Conservation (phyloP, 2,888 invertebrate species). For the Drosophila ezoana region DNA sequence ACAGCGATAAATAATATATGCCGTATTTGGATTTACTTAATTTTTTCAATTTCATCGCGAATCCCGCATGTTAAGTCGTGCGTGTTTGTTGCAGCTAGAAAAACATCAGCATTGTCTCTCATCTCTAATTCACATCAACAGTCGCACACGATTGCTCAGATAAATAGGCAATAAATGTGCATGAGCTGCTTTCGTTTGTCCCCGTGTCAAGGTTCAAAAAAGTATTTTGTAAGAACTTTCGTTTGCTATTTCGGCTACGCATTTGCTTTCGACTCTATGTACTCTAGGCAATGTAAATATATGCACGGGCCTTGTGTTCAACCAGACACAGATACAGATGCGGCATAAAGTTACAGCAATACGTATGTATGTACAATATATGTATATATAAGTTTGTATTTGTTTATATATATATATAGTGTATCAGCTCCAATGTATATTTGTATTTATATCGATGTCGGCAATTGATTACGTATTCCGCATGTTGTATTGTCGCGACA, state of each 20-base stretch:
- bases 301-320: conserved; percentile 21
- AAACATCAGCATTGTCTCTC: neutral
- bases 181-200: conserved; percentile 48
- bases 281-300: conserved; percentile 39
- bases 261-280: conserved; percentile 3
- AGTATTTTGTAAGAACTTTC: conserved; percentile 27
- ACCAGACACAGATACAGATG: conserved; percentile 8
- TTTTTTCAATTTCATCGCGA: neutral
- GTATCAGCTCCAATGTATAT: conserved; percentile 22
- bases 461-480: conserved; percentile 82
- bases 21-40: too few species aligned
- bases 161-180: conserved; percentile 77
- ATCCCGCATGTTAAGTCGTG: neutral
- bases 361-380: conserved; percentile 5
- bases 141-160: conserved; percentile 52
- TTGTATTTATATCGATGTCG: conserved; percentile 60
- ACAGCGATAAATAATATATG: too few species aligned
- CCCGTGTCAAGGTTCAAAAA: conserved; percentile 49
- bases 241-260: conserved; percentile 15
- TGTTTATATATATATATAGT: conserved; percentile 6
- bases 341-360: conserved; percentile 10
- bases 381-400: conserved; percentile 1
- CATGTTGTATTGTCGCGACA: conserved; percentile 80
- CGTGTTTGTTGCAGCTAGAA: neutral
- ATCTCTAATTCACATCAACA: conserved; percentile 25